Base-by-base conservation (phyloP, 2,888 invertebrate species). In the Chymomyza fuscimana region DNA sequence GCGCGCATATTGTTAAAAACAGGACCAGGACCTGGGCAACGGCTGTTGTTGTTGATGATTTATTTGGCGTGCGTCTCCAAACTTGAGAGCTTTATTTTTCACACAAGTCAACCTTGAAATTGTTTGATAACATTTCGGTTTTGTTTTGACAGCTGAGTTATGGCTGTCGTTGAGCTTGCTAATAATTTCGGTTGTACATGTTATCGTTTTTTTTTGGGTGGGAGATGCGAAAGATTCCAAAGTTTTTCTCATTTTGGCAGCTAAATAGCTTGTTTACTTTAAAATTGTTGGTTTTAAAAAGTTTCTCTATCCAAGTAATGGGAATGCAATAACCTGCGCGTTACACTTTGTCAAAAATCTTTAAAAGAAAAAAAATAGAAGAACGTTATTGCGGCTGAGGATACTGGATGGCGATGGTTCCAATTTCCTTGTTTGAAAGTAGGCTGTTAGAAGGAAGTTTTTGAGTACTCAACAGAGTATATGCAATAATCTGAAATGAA, bases 81-180 rank as follows among this genome's bases (percentile, higher is more conserved):
- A 85, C 71, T 82, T 82, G 67, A 74, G 50, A 64, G 70, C 74
- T 78, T 77, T 70, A 63, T 78, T 73, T 50, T 65, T 59, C 16
- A 69, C 74, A 54, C 69, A 76, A 77, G 72, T 72, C 74, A 85
- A 80, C 87, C 89, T 82, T 84, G 73, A 87, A 87, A 84, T 76
- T 84, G 80, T 88, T 88, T 88, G 75, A 85, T 77, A 87, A 78
- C 82, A 85, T 85, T 88, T 75, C 63, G 72, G 67, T 73, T 68
- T 67, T 71, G 70, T 74, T 82, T 72, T 78, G 88, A 72, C 82
- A 87, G 72, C 73, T 88, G 87, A 86, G 77, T 72, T 81, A 74
- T 73, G 72, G 73, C 69, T 75, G 71, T 77, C 69, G 68, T 71
- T 71, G 67, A 70, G 69, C 51, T 51, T 59, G 72, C 85, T 84